Conservation (phyloP, 2,888 invertebrate genomes). For the Ochropleura leucogaster region DNA sequence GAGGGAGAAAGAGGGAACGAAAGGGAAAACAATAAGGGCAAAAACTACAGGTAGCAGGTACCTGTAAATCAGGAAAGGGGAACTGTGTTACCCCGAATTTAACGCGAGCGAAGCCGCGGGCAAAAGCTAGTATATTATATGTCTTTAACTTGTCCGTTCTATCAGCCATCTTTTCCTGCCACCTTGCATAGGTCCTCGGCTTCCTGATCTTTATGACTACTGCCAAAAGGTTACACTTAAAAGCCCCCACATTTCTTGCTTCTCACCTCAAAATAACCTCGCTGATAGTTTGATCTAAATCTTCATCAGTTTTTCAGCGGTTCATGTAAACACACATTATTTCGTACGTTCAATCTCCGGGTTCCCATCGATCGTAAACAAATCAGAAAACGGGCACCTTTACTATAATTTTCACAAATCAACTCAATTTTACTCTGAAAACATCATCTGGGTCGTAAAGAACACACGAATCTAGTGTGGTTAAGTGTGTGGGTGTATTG, state of each 20-base stretch:
- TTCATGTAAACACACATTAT: slow-evolving; percentile 19
- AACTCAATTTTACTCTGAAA: slow-evolving; percentile 24
- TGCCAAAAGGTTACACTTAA: no score
- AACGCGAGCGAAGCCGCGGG: no score
- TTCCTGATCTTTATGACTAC: not conserved
- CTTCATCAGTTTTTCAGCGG: slow-evolving; percentile 21
- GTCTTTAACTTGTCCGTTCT: no score
- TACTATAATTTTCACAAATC: slow-evolving; percentile 46
- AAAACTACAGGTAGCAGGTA: no score
- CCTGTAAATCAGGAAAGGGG: no score
- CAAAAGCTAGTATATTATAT: no score
- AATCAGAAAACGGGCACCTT: slow-evolving; percentile 14
- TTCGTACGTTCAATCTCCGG: slow-evolving; percentile 16
- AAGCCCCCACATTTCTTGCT: not conserved
- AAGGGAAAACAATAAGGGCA: no score
- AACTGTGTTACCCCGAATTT: no score
- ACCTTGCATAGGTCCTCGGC: not conserved
- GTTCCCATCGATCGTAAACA: slow-evolving; percentile 43
- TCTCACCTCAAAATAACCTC: slow-evolving; percentile 7
- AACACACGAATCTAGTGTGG: not conserved
- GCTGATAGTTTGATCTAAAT: slow-evolving; percentile 28
- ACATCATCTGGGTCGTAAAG: slow-evolving; percentile 34
- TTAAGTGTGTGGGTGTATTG: no score
- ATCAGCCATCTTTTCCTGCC: not conserved
- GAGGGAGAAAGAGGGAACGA: no score